A percentile compares a stretch with the other conserved stretches of the same genome.
phyloP scores from a whole-genome alignment of 2,888 invertebrate species.

The Dusona sp. region DNA sequence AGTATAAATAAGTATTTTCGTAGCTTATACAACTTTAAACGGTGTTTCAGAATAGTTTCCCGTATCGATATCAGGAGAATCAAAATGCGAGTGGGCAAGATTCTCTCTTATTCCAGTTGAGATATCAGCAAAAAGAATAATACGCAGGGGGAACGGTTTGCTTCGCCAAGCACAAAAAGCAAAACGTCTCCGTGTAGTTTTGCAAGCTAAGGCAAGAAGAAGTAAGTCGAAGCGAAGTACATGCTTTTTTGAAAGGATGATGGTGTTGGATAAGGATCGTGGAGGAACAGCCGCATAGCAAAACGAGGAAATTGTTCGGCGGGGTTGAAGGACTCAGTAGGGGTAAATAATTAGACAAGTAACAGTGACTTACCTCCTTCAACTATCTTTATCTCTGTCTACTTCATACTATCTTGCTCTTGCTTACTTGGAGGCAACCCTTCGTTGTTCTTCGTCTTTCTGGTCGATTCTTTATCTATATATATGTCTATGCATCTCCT shows the following conservation, averaged over 20 bases:
- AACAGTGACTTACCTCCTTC: slow-evolving; percentile 75
- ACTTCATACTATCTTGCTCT: slow-evolving; percentile 48
- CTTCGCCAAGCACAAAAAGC: slow-evolving; percentile 29
- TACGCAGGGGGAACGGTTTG: slow-evolving; percentile 32
- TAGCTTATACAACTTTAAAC: slow-evolving; percentile 23
- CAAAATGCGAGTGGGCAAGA: slow-evolving; percentile 8
- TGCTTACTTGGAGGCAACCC: slow-evolving; percentile 53
- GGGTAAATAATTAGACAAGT: slow-evolving; percentile 82
- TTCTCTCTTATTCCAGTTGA: slow-evolving; percentile 37
- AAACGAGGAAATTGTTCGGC: slow-evolving; percentile 68
- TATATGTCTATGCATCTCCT: slow-evolving; percentile 27
- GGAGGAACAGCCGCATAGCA: slow-evolving; percentile 69
- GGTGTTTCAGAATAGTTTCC: slow-evolving; percentile 42
- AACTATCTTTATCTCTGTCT: slow-evolving; percentile 60
- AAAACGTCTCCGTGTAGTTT: slow-evolving; percentile 51
- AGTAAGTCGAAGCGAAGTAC: slow-evolving; percentile 48
- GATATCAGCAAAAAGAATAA: slow-evolving; percentile 35
- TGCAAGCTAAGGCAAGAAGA: slow-evolving; percentile 44
- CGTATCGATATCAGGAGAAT: slow-evolving; percentile 30
- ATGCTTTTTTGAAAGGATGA: slow-evolving; percentile 6
- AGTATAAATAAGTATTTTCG: slow-evolving; percentile 19
- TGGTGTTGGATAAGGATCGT: slow-evolving; percentile 37
- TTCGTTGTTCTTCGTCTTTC: slow-evolving; percentile 61
- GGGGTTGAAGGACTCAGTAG: slow-evolving; percentile 64
- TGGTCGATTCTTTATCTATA: slow-evolving; percentile 22